Conservation (phyloP, 2,113 vertebrate genomes). For the Pygoscelis adeliae region DNA sequence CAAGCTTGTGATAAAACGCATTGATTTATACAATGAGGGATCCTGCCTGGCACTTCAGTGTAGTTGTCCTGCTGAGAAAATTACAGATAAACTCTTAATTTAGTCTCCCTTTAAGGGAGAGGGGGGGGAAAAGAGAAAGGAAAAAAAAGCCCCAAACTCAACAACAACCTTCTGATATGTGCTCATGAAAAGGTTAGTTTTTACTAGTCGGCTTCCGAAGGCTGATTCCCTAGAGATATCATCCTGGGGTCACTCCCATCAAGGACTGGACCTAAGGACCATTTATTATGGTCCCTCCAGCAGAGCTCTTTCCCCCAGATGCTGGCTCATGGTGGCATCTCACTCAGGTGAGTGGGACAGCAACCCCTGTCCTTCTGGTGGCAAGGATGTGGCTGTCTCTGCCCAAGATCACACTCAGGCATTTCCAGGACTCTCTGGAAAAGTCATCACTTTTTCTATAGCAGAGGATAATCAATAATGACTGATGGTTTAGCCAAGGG, state of each 20-base stretch:
- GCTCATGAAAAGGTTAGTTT: neutral
- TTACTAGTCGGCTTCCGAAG: neutral
- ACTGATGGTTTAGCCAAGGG: neutral
- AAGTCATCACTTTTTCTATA: neutral
- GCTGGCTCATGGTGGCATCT: neutral
- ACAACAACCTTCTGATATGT: neutral
- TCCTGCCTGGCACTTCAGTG: slow-evolving; percentile 67
- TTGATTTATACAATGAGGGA: slow-evolving; percentile 74
- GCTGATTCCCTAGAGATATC: neutral
- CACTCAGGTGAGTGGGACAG: neutral
- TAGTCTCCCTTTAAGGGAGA: slow-evolving; percentile 43
- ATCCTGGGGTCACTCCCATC: neutral
- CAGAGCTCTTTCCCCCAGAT: neutral
- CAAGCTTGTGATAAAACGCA: slow-evolving; percentile 67
- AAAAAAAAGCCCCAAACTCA: neutral
- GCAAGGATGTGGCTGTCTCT: neutral
- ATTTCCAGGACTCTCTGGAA: neutral
- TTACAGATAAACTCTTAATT: slow-evolving; percentile 71
- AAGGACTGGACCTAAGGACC: neutral
- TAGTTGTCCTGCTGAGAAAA: slow-evolving; percentile 63
- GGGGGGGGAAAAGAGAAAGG: neutral
- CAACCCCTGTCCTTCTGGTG: neutral
- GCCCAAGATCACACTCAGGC: neutral
- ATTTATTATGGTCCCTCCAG: neutral
- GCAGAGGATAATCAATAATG: neutral